These are phyloP conservation scores for Lapara coniferarum DNA, from an alignment of 2,888 invertebrate species.

Conservation along the genomic window DNA sequence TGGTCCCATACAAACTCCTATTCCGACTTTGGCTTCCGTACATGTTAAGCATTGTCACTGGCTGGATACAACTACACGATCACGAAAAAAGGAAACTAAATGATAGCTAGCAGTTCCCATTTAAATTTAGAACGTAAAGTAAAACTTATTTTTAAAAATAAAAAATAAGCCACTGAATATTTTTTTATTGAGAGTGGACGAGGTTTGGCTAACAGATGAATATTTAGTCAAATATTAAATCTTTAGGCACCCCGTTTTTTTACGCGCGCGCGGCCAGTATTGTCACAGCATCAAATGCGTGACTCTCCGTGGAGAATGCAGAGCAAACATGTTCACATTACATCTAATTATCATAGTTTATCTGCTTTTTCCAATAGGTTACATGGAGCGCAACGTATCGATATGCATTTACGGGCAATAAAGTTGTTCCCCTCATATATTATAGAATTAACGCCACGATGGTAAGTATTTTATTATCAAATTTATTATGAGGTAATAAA, in stretches of 20 bases:
- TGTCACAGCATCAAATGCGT: constrained; percentile 62
- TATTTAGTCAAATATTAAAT: constrained; percentile 69
- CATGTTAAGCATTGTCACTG: constrained; percentile 65
- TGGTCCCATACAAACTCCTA: constrained; percentile 73
- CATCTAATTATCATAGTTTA: constrained; percentile 79
- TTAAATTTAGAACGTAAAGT: constrained; percentile 39
- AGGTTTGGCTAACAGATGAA: constrained; percentile 65
- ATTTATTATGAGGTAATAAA: too few species aligned
- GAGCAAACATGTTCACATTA: constrained; percentile 66
- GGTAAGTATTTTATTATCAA: background rate
- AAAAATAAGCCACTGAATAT: constrained; percentile 71
- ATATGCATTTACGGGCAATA: constrained; percentile 49
- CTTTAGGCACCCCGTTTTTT: constrained; percentile 60
- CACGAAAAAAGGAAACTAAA: constrained; percentile 45
- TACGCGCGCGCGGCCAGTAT: constrained; percentile 55
- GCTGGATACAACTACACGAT: constrained; percentile 42
- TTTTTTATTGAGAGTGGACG: constrained; percentile 40
- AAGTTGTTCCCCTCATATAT: background rate
- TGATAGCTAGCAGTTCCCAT: constrained; percentile 42
- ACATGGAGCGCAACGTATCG: constrained; percentile 76
- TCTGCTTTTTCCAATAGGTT: constrained; percentile 79
- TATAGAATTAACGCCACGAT: background rate
- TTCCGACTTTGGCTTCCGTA: constrained; percentile 65
- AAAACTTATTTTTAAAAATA: constrained; percentile 68
- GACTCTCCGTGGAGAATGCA: constrained; percentile 49